phyloP scores from a whole-genome alignment of 2,888 invertebrate species.

The Pemphredon lugubris region DNA sequence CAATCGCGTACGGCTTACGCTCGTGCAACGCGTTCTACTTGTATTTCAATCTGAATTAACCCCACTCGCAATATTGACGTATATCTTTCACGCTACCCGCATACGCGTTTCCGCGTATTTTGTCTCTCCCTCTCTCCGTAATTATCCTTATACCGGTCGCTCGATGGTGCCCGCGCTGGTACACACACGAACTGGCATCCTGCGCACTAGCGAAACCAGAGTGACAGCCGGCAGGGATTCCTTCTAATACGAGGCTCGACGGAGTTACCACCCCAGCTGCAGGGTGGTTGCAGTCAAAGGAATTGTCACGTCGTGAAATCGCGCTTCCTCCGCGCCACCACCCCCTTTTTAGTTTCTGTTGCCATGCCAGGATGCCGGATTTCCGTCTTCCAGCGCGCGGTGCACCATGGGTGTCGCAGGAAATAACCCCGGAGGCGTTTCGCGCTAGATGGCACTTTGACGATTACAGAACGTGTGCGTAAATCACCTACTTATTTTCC shows the following conservation, averaged over 20 bases:
- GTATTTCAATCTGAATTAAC: no score
- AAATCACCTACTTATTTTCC: conserved; percentile 40
- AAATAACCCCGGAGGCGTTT: conserved; percentile 33
- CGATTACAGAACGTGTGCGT: conserved; percentile 43
- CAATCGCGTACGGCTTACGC: no score
- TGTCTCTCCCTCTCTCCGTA: background rate
- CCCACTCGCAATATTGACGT: no score
- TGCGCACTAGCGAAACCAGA: conserved; percentile 20
- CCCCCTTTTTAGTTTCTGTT: conserved; percentile 40
- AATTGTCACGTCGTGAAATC: conserved; percentile 53
- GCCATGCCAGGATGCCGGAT: conserved; percentile 32
- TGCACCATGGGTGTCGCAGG: conserved; percentile 28
- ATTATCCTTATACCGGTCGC: background rate
- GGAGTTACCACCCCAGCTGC: conserved; percentile 1
- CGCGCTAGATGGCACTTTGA: conserved; percentile 33
- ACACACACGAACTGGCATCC: background rate
- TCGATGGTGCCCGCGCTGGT: background rate
- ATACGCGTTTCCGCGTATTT: no score
- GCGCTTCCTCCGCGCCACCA: conserved; percentile 30
- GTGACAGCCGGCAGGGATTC: conserved; percentile 21
- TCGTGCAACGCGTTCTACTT: no score
- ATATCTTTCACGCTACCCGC: no score
- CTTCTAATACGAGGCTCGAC: conserved; percentile 12
- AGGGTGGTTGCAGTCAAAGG: conserved; percentile 25
- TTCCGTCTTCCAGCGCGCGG: conserved; percentile 27